phyloP scores from a whole-genome alignment of 2,797 vertebrate genomes.

The Gadopsis bispinosus region DNA sequence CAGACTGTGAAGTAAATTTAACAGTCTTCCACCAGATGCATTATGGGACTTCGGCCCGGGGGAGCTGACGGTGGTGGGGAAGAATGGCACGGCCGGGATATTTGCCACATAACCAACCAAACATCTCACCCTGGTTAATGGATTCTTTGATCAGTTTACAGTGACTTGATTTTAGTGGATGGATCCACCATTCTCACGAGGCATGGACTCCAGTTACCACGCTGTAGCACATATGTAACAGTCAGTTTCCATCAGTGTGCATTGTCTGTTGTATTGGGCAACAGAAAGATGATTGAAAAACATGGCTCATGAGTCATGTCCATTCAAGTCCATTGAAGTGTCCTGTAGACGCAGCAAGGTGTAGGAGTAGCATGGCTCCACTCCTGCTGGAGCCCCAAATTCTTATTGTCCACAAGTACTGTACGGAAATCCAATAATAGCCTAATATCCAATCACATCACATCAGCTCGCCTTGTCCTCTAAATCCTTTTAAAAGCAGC shows the following conservation, averaged over 20 bases:
- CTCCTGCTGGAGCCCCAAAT: neutral
- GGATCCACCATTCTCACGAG: neutral
- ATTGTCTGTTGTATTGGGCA: neutral
- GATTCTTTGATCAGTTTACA: slow-evolving; percentile 91
- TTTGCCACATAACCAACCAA: slow-evolving; percentile 91
- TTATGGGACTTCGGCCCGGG: slow-evolving; percentile 84
- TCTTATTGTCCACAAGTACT: neutral
- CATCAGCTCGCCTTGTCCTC: neutral
- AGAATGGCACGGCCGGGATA: slow-evolving; percentile 90
- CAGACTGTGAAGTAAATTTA: neutral
- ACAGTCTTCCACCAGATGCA: slow-evolving; percentile 81
- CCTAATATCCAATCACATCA: neutral
- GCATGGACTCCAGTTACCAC: neutral
- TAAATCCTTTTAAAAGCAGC: slow-evolving; percentile 21
- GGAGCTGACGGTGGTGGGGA: slow-evolving; percentile 79
- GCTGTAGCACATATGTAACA: neutral
- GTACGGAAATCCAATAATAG: neutral
- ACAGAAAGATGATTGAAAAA: neutral
- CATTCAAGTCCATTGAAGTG: neutral
- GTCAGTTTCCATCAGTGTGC: neutral
- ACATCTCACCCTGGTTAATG: slow-evolving; percentile 88
- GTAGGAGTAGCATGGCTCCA: neutral
- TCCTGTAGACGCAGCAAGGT: neutral
- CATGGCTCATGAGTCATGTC: slow-evolving; percentile 2
- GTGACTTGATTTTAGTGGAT: neutral